Base-by-base conservation (phyloP, 1,140 invertebrate species). In the Scaptodrosophila lebanonensis region DNA sequence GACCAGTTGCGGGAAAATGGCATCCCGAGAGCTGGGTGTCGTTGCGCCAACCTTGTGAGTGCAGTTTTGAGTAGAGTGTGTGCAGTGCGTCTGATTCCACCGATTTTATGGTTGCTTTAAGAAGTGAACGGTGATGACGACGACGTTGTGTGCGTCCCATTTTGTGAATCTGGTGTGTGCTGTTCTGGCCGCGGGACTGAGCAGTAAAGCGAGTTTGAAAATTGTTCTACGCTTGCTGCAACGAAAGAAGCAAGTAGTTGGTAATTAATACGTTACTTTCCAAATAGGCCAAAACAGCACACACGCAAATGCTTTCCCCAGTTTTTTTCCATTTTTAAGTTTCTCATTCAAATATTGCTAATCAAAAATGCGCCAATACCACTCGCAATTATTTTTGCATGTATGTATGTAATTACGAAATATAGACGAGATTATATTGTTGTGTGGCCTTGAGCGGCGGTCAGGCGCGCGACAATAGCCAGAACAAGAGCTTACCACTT, bases 141-240 rank as follows among this genome's bases (percentile, higher is more conserved):
- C 13, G 29, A 6, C 84, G 79, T 43, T 68, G 53, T 3, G 84
- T 86, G 27, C 83, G 77, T 42, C 84, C 84, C 84, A 85, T 83
- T 36, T 15, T 17, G 13, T 9, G n/a, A 30, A 30, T 35, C 33
- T 68, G 52, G 71, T 77, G 67, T 72, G 77, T 65, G 66, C 53
- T 82, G 67, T 83, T 77, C 84, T 83, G 70, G 65, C 66, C 43
- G 39, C 35, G 16, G 39, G 45, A 35, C 40, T 44, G 40, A 40
- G 12, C 38, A 50, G 45, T 36, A 17, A 8, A 11, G 50, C 11
- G 25, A 50, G 16, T 32, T 9, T 54, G n/a, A n/a, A n/a, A n/a
- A n/a, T 42, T 51, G 22, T 18, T 66, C 40, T 61, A 66, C 35
- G 53, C 72, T 77, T 72, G 66, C 77, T 83, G 77, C 67, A 83